phyloP scores from a whole-genome alignment of 30 jellyfish, hydroid and myxozoan genomes.

The Aurelia aurita region DNA sequence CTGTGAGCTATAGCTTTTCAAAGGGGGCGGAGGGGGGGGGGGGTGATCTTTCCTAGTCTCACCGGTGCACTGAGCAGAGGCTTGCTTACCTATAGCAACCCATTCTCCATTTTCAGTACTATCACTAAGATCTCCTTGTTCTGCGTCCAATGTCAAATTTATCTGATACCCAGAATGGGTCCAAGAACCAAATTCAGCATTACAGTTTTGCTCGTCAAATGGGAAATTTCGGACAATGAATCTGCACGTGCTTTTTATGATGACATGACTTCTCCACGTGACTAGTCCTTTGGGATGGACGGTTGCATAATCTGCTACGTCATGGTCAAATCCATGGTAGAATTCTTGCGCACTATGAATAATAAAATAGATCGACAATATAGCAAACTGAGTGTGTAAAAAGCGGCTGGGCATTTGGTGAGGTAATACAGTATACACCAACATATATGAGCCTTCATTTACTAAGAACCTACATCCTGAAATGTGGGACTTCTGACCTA shows the following conservation, averaged over 20 bases:
- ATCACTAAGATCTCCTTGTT: slow-evolving; percentile 48
- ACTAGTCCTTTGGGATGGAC: slow-evolving; percentile 53
- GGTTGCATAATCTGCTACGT: slow-evolving; percentile 41
- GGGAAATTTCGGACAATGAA: slow-evolving; percentile 64
- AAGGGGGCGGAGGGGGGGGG: no score
- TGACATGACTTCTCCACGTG: slow-evolving; percentile 53
- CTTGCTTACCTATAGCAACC: slow-evolving; percentile 23
- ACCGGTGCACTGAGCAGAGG: background rate
- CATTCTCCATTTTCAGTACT: slow-evolving; percentile 71
- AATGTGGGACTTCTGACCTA: no score
- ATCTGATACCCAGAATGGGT: slow-evolving; percentile 52
- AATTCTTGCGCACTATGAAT: slow-evolving; percentile 62
- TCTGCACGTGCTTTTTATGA: slow-evolving; percentile 69
- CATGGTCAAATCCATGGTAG: slow-evolving; percentile 70
- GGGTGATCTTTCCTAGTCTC: no score
- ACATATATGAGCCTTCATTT: no score
- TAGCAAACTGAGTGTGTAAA: no score
- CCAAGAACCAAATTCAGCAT: slow-evolving; percentile 76
- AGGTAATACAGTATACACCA: no score
- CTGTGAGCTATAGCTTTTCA: no score
- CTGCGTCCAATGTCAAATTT: slow-evolving; percentile 22
- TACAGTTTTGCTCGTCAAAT: slow-evolving; percentile 70
- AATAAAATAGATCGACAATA: background rate
- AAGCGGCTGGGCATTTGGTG: no score
- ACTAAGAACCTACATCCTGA: no score